A percentile compares a stretch with the other conserved stretches of the same genome.
Evolutionary conservation across 2,888 invertebrate genomes (phyloP).

Genomic region (Sphaerophoria taeniata): DNA sequence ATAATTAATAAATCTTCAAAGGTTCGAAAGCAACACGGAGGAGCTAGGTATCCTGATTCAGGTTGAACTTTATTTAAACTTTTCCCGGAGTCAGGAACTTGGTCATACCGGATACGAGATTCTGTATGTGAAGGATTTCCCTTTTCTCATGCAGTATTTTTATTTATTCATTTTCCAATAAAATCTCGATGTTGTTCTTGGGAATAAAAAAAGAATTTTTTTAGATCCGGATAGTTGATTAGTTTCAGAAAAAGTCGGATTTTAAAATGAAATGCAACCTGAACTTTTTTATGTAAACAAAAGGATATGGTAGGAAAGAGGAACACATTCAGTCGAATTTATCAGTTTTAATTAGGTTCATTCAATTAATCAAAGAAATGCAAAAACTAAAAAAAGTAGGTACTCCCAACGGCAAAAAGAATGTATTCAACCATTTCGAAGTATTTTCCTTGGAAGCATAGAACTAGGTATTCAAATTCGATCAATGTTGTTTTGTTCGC

Average conservation of each 20-base stretch:
- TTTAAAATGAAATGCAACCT: not conserved
- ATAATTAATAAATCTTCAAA: constrained; percentile 1
- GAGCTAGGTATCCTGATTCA: not conserved
- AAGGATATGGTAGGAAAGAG: not conserved
- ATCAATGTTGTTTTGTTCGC: too few relatives aligned
- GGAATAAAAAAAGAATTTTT: not conserved
- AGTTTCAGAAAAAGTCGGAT: constrained; percentile 21
- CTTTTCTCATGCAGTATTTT: constrained; percentile 11
- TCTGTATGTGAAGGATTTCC: not conserved
- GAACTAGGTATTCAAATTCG: too few relatives aligned
- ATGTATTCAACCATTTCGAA: too few relatives aligned
- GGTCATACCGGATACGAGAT: not conserved
- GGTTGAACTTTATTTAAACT: constrained; percentile 14
- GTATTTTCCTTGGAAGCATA: too few relatives aligned
- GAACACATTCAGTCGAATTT: not conserved
- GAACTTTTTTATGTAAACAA: not conserved
- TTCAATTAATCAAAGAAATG: too few relatives aligned
- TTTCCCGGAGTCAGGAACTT: constrained; percentile 19
- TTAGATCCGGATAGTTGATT: not conserved
- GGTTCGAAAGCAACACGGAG: not conserved
- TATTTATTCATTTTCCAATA: constrained; percentile 24
- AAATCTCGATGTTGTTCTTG: not conserved
- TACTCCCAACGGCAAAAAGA: too few relatives aligned
- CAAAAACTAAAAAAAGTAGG: too few relatives aligned
- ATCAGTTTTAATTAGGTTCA: too few relatives aligned